phyloP scores from a whole-genome alignment of 2,113 vertebrate species.

The Corythaeola cristata region DNA sequence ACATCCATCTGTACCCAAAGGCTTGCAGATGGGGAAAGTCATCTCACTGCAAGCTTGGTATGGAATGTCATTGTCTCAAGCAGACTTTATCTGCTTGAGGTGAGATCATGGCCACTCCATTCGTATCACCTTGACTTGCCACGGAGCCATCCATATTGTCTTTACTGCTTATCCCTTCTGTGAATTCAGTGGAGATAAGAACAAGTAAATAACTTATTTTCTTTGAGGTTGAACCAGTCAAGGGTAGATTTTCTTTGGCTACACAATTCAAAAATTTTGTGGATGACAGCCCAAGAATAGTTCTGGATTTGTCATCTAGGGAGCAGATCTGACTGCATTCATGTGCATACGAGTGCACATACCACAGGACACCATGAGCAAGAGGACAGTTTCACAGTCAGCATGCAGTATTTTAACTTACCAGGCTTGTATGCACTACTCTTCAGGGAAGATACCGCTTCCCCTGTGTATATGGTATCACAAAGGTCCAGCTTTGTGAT shows the following conservation, averaged over 20 bases:
- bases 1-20: not conserved
- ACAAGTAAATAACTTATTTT: not conserved
- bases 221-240: not conserved
- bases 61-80: not conserved
- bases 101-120: not conserved
- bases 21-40: not conserved
- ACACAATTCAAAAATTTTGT: not conserved
- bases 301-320: not conserved
- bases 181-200: not conserved
- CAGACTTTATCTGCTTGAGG: not conserved
- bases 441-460: not conserved
- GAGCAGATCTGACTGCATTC: not conserved
- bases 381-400: not conserved
- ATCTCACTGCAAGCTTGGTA: not conserved
- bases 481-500: not conserved
- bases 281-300: not conserved
- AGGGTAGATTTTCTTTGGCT: not conserved
- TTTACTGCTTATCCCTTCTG: not conserved
- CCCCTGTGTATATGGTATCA: not conserved
- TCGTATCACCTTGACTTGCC: not conserved
- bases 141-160: not conserved
- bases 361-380: not conserved
- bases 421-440: not conserved
- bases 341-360: not conserved
- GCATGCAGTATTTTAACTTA: not conserved